Base-by-base conservation (phyloP, 2,888 invertebrate species). In the Teleiodes luculella region DNA sequence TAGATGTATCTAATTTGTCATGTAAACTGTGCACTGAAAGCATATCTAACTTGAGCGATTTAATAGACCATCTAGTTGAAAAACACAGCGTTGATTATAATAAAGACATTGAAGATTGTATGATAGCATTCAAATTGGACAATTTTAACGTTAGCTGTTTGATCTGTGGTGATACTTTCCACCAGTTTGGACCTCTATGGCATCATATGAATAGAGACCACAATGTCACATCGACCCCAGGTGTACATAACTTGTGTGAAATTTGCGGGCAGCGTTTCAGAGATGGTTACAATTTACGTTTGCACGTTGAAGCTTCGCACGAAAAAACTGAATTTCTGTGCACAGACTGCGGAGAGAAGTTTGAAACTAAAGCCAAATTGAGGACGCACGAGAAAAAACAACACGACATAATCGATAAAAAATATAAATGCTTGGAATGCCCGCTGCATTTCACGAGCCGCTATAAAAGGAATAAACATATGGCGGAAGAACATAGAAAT, bases 351-450 rank as follows among this genome's bases (percentile, higher is more conserved):
- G 84, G 87, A 0, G 90, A 87, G 43, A 83, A 84, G 18, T 91
- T 91, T 53, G 84, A 90, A 1, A 84, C 88, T 0, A 72, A 80
- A n/a, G 75, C 83, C 0, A 91, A 91, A 41, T 60, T 91, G 20
- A 85, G 81, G 46, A 91, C 86, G 0, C 91, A 92, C 60, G 82
- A 82, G 59, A 82, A 81, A 30, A 81, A 84, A 36, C 74, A 73
- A 7, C 87, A 87, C n/a, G 80, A 83, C 36, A 53, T 82, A 10
- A n/a, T n/a, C n/a, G 89, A 90, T 30, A 91, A 87, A 57, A 91
- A 87, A 30, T 90, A 84, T 62, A 88, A 87, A 52, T 93, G 92
- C 58, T 66, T 85, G 2, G 74, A 84, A 0, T 91, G 91, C 48
- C 60, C 85, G 0, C 68, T 77, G 33, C 77, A 66, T 0, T 90